A percentile compares a stretch with the other conserved stretches of the same genome.
phyloP scores from a whole-genome alignment of 1,140 invertebrate species.

The Monochamus saltuarius region DNA sequence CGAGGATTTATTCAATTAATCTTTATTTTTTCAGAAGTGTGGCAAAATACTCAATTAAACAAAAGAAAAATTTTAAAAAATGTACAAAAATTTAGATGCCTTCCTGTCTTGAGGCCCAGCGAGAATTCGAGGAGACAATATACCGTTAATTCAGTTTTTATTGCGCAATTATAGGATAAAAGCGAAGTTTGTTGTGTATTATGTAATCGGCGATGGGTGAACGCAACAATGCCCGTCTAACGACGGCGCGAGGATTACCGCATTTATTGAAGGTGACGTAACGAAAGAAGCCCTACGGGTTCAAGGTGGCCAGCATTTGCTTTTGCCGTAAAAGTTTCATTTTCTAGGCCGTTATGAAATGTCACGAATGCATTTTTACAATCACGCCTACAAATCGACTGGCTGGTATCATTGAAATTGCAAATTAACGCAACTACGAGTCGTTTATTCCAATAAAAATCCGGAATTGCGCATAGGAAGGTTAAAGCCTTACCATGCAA shows the following conservation, averaged over 20 bases:
- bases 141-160: too few relatives aligned
- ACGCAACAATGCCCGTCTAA: neutral
- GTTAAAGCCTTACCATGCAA: slow-evolving; percentile 20
- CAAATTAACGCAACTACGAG: slow-evolving; percentile 12
- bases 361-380: slow-evolving; percentile 35
- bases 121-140: too few relatives aligned
- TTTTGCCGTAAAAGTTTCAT: slow-evolving; percentile 31
- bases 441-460: slow-evolving; percentile 14
- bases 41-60: too few relatives aligned
- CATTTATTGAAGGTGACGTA: slow-evolving; percentile 26
- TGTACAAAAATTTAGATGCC: too few relatives aligned
- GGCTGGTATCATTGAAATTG: slow-evolving; percentile 17
- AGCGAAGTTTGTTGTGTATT: neutral
- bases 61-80: too few relatives aligned
- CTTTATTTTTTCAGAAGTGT: too few relatives aligned
- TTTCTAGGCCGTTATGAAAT: slow-evolving; percentile 34
- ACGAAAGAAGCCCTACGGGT: slow-evolving; percentile 37
- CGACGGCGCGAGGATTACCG: slow-evolving; percentile 14
- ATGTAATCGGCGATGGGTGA: neutral
- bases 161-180: neutral
- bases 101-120: too few relatives aligned
- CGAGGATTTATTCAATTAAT: too few relatives aligned
- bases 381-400: slow-evolving; percentile 22
- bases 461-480: slow-evolving; percentile 7
- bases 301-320: slow-evolving; percentile 35